These are phyloP conservation scores for Xanthostigma xanthostigma DNA, from an alignment of 2,888 invertebrate genomes.

Conservation along the genomic window DNA sequence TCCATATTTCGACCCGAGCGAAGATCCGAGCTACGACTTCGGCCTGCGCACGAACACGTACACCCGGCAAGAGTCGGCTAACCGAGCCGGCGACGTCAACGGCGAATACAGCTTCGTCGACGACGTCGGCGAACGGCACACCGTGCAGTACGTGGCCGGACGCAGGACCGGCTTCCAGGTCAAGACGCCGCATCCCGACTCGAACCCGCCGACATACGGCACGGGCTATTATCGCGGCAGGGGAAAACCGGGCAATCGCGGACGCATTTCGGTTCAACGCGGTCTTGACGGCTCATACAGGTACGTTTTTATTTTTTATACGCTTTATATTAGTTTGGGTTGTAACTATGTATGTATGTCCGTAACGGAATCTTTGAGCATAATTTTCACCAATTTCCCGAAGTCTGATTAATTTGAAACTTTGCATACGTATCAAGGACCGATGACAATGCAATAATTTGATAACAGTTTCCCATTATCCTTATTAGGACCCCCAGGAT, in stretches of 20 bases:
- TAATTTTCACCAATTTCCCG: too few species aligned
- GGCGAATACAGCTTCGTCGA: conserved; percentile 58
- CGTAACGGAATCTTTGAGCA: too few species aligned
- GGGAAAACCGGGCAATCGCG: conserved; percentile 46
- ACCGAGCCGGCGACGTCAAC: conserved; percentile 26
- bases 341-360: too few species aligned
- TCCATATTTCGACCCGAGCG: conserved; percentile 58
- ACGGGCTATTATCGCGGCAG: conserved; percentile 48
- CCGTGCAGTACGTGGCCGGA: conserved; percentile 62
- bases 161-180: conserved; percentile 63
- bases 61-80: conserved; percentile 43
- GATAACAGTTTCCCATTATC: too few species aligned
- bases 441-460: too few species aligned
- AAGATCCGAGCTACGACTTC: conserved; percentile 61
- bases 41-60: conserved; percentile 51
- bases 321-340: too few species aligned
- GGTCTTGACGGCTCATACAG: conserved; percentile 59
- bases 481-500: too few species aligned
- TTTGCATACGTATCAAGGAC: too few species aligned
- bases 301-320: conserved; percentile 26
- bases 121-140: conserved; percentile 60
- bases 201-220: conserved; percentile 44
- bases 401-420: too few species aligned
- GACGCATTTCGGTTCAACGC: conserved; percentile 55
- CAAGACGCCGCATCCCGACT: conserved; percentile 50